These are phyloP conservation scores for Mimumesa dahlbomi DNA, from an alignment of 2,888 invertebrate species.

Conservation along the genomic window DNA sequence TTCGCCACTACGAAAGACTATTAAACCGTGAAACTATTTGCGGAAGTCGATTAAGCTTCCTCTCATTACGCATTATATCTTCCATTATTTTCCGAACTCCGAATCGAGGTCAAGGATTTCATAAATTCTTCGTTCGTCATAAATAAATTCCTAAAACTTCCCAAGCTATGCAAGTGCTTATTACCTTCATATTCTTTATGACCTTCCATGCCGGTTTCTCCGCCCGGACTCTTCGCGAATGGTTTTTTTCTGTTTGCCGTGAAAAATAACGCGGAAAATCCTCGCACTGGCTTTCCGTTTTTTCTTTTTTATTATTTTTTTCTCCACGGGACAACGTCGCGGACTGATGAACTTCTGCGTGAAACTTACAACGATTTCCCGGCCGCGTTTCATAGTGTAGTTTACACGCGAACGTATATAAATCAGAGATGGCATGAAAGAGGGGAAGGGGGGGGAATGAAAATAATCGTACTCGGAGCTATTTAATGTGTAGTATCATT, in stretches of 20 bases:
- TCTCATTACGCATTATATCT: background rate
- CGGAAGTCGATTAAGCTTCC: constrained; percentile 1
- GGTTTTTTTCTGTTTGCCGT: too few species aligned
- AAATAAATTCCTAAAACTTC: background rate
- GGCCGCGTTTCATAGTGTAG: constrained; percentile 24
- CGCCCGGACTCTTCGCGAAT: too few species aligned
- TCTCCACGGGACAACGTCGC: too few species aligned
- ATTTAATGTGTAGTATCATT: constrained; percentile 40
- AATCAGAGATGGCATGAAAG: constrained; percentile 31
- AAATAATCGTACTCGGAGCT: constrained; percentile 43
- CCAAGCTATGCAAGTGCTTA: background rate
- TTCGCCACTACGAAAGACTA: too few species aligned
- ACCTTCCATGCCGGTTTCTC: too few species aligned
- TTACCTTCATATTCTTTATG: background rate
- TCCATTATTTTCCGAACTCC: background rate
- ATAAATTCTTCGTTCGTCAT: background rate
- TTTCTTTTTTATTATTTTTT: too few species aligned
- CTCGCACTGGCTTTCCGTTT: too few species aligned
- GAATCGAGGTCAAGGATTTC: constrained; percentile 3
- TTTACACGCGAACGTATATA: constrained; percentile 24
- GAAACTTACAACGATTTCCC: constrained; percentile 8
- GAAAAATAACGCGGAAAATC: too few species aligned
- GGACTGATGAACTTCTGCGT: background rate
- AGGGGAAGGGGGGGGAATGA: too few species aligned
- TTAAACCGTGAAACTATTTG: background rate